Evolutionary conservation across 1,140 invertebrate species (phyloP), one percentile per base, ranked within the genome.

Genomic region (Mizuhopecten yessoensis): DNA sequence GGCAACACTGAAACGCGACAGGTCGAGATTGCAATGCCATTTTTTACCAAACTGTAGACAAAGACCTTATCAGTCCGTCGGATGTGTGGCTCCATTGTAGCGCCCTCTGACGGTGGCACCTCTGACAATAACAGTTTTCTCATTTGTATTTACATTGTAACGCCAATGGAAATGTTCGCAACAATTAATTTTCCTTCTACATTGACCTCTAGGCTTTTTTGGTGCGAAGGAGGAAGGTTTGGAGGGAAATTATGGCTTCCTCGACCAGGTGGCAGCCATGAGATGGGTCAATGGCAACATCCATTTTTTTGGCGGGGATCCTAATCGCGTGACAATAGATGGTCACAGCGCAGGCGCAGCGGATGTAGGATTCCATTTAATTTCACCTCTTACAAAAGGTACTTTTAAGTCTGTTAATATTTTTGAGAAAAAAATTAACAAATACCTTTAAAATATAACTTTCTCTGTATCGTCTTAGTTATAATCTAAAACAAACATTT

Each of bases 271-370:
- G 20, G 86, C 86, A 45, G 97, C 97, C 5, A 92, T 97, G 20
- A 97, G 93, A 96, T 97, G 97, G 97, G 95, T 97, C 20, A 96
- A 94, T 17, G 86, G 95, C 23, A 95, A 96, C 87, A 94, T 96
- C 89, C 86, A 45, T 1, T 34, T 90, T 86, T 96, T 96, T 75
- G 93, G 95, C 34, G 96, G 96, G 33, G 94, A 96, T 91, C 91
- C 95, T 23, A 57, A 93, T 10, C 91, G 91, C 33, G 93, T 96
- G 7, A 96, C 95, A 7, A 87, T 96, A 57, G 93, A 96, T 89
- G 93, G 93, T n/a, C 89, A 92, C 33, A 90, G 89, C 34, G 89
- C 91, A 42, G 91, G 91, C 34, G 89, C 89, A 75, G 75, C 89
- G 23, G 89, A 90, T 86, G 91, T 92, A 23, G 89, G 91, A 23